Evolutionary conservation across 35 echinoderm and acorn worm genomes (phyloP).

Genomic region (Anneissia japonica): DNA sequence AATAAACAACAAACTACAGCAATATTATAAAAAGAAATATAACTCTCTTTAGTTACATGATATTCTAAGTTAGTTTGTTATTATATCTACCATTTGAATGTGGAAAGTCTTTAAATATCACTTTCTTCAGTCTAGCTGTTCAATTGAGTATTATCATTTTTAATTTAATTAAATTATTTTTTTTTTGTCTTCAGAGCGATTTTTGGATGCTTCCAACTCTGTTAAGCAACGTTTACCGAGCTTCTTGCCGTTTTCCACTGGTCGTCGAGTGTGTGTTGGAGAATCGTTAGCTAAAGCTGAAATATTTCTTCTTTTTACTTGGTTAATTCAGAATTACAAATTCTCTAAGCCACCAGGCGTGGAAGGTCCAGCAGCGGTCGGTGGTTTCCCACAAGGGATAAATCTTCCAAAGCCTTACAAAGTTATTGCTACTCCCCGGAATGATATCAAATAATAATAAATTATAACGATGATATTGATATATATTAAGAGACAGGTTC

Average conservation of each 20-base stretch:
- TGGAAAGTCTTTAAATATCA: too few relatives aligned
- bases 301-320: slow-evolving; percentile 59
- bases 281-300: slow-evolving; percentile 66
- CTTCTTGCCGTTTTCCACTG: slow-evolving; percentile 54
- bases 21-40: too few relatives aligned
- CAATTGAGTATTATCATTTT: too few relatives aligned
- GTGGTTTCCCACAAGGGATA: background rate
- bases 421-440: background rate
- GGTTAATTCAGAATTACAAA: slow-evolving; percentile 48
- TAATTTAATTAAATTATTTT: slow-evolving; percentile 4
- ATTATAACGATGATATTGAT: too few relatives aligned
- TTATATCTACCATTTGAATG: too few relatives aligned
- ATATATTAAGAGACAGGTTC: too few relatives aligned
- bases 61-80: too few relatives aligned
- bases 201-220: slow-evolving; percentile 41
- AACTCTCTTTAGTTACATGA: too few relatives aligned
- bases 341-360: slow-evolving; percentile 37
- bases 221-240: slow-evolving; percentile 18
- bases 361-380: too few relatives aligned
- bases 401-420: background rate
- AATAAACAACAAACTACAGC: too few relatives aligned
- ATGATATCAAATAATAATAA: too few relatives aligned
- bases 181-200: slow-evolving; percentile 42
- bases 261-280: slow-evolving; percentile 59
- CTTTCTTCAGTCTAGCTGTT: too few relatives aligned